Base-by-base conservation (phyloP, 2,888 invertebrate genomes). In the Lysandra bellargus region DNA sequence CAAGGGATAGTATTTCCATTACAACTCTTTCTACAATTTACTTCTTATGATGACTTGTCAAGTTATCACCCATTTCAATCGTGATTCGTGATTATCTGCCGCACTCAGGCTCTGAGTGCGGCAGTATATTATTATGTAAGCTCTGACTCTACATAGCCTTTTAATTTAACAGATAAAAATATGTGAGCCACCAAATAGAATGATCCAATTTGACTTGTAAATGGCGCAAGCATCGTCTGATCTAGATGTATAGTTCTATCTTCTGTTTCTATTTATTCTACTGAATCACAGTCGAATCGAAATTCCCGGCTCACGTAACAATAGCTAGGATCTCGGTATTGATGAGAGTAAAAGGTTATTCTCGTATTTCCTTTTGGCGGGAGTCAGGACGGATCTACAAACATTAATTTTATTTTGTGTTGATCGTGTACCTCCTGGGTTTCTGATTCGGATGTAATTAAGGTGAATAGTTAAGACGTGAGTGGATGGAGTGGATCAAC, bases 1-100 rank as follows among this genome's bases (percentile, higher is more conserved):
- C 79, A 78, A 78, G 75, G 79, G 30, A 37, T 69, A 33, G 4
- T 33, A 37, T 69, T 69, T 37, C 69, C 33, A 69, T 33, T 69
- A 3, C 33, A 69, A 69, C 33, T 69, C 14, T 33, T 69, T 69
- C 64, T 30, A 69, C 12, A 33, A 69, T 69, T 69, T 33, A 12
- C 64, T 69, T 30, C 53, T 57, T 57, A 57, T 14, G 57, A 57
- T 4, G 57, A 57, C 57, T 57, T 14, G 49, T 49, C 49, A 49
- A 49, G 12, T 57, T 57, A 14, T 17, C 9, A 57, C 14, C 53
- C 57, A 57, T 57, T 57, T 57, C 57, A 57, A 17, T 57, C 17
- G 53, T 53, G 9, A 37, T 37, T 37, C 1, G 37, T 37, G 37
- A 57, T 4, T 14, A 53, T 17, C 17, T 57, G 57, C 14, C 57